Evolutionary conservation across 2,113 vertebrate genomes (phyloP).

Genomic region (Charadrius vociferus): DNA sequence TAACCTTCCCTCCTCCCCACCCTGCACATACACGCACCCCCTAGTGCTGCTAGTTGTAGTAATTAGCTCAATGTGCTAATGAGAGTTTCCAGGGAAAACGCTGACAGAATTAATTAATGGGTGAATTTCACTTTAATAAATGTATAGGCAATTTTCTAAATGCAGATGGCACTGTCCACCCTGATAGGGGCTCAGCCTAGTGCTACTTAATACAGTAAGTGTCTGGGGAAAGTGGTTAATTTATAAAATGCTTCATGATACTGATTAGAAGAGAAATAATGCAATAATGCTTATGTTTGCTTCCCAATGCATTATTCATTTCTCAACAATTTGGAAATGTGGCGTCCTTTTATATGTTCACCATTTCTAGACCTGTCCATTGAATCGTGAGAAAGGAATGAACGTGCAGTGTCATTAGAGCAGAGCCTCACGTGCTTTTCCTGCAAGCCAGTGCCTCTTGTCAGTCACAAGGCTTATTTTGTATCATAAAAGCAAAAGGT

Average conservation of each 20-base stretch:
- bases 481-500: neutral
- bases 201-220: conserved; percentile 90
- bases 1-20: neutral
- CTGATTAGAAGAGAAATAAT: conserved; percentile 73
- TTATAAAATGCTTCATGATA: conserved; percentile 87
- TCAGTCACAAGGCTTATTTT: neutral
- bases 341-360: neutral
- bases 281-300: conserved; percentile 57
- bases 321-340: neutral
- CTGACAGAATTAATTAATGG: conserved; percentile 90
- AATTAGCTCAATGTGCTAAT: conserved; percentile 88
- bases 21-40: neutral
- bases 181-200: conserved; percentile 84
- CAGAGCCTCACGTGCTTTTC: neutral
- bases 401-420: neutral
- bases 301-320: conserved; percentile 68
- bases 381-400: neutral
- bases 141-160: conserved; percentile 94
- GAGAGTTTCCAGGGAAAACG: conserved; percentile 85
- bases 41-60: conserved; percentile 75
- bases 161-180: conserved; percentile 88
- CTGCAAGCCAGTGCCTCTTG: neutral
- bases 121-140: conserved; percentile 97
- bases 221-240: conserved; percentile 94
- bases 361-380: neutral